Percentiles rank a stretch among this genome's conserved stretches.
phyloP scores from a whole-genome alignment of 2,888 invertebrate genomes.

The Leucoptera coffeella region DNA sequence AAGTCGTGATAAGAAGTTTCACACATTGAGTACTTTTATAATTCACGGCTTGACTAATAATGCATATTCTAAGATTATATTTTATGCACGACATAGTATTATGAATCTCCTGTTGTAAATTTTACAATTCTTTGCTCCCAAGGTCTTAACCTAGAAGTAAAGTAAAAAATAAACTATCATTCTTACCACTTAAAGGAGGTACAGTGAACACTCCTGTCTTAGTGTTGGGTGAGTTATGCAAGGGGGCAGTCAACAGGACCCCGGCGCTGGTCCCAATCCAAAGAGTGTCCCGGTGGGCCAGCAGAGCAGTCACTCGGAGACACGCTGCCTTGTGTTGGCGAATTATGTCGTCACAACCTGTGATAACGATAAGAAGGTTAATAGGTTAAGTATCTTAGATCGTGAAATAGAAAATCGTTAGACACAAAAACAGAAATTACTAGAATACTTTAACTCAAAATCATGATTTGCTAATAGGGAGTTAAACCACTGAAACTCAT shows the following conservation, averaged over 20 bases:
- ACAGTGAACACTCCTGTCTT: slow-evolving; percentile 24
- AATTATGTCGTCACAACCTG: slow-evolving; percentile 95
- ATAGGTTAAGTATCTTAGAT: too few relatives aligned
- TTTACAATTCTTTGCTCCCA: too few relatives aligned
- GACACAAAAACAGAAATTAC: background rate
- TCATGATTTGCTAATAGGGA: too few relatives aligned
- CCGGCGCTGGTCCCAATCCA: slow-evolving; percentile 98
- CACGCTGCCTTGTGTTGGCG: slow-evolving; percentile 97
- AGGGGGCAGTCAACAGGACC: slow-evolving; percentile 78
- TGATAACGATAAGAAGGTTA: slow-evolving; percentile 3
- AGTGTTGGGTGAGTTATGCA: slow-evolving; percentile 46
- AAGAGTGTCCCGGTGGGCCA: slow-evolving; percentile 80
- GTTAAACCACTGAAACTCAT: too few relatives aligned
- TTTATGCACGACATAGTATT: too few relatives aligned
- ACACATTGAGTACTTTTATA: too few relatives aligned
- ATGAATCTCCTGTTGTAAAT: too few relatives aligned
- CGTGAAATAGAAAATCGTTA: too few relatives aligned
- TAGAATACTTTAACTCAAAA: background rate
- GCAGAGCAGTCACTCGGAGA: slow-evolving; percentile 84
- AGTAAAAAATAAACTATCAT: slow-evolving; percentile 3
- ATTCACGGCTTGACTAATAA: too few relatives aligned
- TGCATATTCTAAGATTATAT: too few relatives aligned
- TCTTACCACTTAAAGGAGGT: slow-evolving; percentile 28
- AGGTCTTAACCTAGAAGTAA: too few relatives aligned
- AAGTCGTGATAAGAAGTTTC: too few relatives aligned